Evolutionary conservation across 2,113 vertebrate species (phyloP).

Genomic region (Capra hircus): DNA sequence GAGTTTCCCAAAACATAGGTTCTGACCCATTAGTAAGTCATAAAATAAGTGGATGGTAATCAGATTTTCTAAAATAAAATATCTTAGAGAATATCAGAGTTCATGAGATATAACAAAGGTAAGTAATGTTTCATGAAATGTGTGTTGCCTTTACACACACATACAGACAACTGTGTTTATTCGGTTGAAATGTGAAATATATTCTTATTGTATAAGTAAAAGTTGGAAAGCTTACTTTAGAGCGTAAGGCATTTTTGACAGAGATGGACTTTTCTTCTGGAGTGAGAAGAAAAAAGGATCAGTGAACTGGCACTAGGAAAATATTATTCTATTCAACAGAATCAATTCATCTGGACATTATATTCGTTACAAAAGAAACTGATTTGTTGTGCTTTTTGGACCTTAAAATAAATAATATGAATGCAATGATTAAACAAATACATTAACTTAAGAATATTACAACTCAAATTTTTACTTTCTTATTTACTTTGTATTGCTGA

Average conservation of each 20-base stretch:
- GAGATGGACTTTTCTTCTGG: not conserved
- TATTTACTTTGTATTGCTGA: not conserved
- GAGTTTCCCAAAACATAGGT: not conserved
- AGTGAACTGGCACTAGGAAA: not conserved
- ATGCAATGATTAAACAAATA: not conserved
- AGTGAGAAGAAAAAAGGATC: not conserved
- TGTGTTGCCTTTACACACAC: not conserved
- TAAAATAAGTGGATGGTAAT: not conserved
- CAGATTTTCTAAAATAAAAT: not conserved
- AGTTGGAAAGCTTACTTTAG: not conserved
- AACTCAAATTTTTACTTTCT: not conserved
- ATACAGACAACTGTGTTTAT: not conserved
- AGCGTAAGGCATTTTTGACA: not conserved
- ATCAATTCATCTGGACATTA: not conserved
- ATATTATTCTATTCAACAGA: not conserved
- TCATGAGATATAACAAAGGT: not conserved
- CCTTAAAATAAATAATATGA: constrained; percentile 6
- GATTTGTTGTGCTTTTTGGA: not conserved
- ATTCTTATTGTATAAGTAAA: not conserved
- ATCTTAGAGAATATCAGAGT: not conserved
- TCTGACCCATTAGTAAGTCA: not conserved
- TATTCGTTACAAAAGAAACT: not conserved
- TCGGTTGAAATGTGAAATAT: not conserved
- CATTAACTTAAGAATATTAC: not conserved
- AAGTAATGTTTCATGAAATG: not conserved